Conservation (phyloP, 2,797 vertebrate species). For the Phalanger gymnotis region DNA sequence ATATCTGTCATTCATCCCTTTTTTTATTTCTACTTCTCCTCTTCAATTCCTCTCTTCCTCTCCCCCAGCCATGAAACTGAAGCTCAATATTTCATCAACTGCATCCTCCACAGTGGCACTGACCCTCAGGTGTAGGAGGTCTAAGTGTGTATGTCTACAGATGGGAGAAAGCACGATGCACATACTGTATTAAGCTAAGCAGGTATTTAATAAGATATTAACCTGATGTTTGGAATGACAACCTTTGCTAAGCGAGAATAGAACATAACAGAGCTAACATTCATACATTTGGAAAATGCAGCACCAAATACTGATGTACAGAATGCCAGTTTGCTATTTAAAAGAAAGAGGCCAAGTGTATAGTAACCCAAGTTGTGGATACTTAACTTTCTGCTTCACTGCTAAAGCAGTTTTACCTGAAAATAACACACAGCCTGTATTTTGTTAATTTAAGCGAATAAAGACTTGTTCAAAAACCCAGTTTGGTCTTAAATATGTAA, state of each 20-base stretch:
- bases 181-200: constrained; percentile 76
- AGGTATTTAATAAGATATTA: constrained; percentile 82
- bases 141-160: constrained; percentile 65
- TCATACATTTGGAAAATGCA: constrained; percentile 76
- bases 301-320: constrained; percentile 75
- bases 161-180: constrained; percentile 71
- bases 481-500: constrained; percentile 56
- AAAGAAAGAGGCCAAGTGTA: constrained; percentile 60
- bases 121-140: constrained; percentile 56
- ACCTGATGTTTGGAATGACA: constrained; percentile 76
- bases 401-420: constrained; percentile 70
- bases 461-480: constrained; percentile 68
- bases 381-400: constrained; percentile 72
- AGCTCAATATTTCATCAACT: neutral
- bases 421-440: constrained; percentile 73
- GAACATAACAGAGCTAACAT: constrained; percentile 82
- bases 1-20: constrained; percentile 39
- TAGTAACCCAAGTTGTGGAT: constrained; percentile 67
- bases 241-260: constrained; percentile 79
- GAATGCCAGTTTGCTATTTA: constrained; percentile 71
- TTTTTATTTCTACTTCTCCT: constrained; percentile 1
- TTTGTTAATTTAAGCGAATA: constrained; percentile 87
- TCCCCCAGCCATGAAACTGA: constrained; percentile 40
- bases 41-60: constrained; percentile 46
- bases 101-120: neutral